phyloP scores from a whole-genome alignment of 2,888 invertebrate species.

The Ecdyonurus torrentis region DNA sequence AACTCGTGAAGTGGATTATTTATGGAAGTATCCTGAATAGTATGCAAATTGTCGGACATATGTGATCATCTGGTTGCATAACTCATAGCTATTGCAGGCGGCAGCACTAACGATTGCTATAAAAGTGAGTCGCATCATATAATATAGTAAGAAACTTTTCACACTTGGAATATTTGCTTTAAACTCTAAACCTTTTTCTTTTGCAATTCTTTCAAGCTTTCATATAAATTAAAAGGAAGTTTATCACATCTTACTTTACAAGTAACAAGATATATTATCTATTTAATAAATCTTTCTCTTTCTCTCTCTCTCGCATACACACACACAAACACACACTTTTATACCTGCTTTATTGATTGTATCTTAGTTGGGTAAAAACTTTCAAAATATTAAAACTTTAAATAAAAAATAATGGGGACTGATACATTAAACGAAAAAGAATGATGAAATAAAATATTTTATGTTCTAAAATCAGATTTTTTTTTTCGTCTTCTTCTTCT shows the following conservation, averaged over 20 bases:
- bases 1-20: too few relatives aligned
- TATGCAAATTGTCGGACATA: background rate
- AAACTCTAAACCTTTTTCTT: background rate
- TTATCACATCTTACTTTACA: background rate
- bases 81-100: background rate
- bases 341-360: too few relatives aligned
- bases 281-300: too few relatives aligned
- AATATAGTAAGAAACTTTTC: background rate
- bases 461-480: too few relatives aligned
- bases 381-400: too few relatives aligned
- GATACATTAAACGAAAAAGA: too few relatives aligned
- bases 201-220: background rate
- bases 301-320: too few relatives aligned
- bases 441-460: too few relatives aligned
- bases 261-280: background rate
- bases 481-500: too few relatives aligned
- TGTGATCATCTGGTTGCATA: background rate
- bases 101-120: background rate
- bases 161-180: background rate
- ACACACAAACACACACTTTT: too few relatives aligned
- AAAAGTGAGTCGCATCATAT: background rate
- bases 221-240: background rate
- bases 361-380: too few relatives aligned
- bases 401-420: too few relatives aligned
- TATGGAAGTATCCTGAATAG: background rate